These are phyloP conservation scores for Phrynosoma platyrhinos DNA, from an alignment of 2,113 vertebrate genomes.

Conservation along the genomic window DNA sequence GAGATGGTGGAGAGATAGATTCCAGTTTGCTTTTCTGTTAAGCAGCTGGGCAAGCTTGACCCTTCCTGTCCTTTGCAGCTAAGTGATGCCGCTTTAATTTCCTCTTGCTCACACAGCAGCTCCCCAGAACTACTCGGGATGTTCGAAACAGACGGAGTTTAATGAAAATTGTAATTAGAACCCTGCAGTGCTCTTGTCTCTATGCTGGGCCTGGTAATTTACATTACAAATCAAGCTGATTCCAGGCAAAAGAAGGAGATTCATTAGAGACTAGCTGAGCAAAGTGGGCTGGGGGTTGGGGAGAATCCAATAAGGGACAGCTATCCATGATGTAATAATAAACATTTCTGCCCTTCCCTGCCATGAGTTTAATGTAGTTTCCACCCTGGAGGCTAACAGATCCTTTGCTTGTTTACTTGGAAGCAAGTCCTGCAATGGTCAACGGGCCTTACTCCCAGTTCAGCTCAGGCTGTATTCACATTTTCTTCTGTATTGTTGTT, in stretches of 20 bases:
- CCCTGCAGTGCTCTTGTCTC: slow-evolving; percentile 68
- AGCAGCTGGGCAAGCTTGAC: slow-evolving; percentile 46
- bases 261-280: slow-evolving; percentile 47
- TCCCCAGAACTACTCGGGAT: slow-evolving; percentile 69
- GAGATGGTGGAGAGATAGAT: not conserved
- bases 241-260: slow-evolving; percentile 54
- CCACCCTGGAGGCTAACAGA: not conserved
- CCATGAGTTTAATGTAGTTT: not conserved
- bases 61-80: slow-evolving; percentile 45
- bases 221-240: slow-evolving; percentile 72
- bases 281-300: slow-evolving; percentile 11
- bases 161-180: slow-evolving; percentile 78
- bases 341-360: not conserved
- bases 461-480: too few relatives aligned
- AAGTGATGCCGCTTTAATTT: slow-evolving; percentile 62
- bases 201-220: slow-evolving; percentile 66
- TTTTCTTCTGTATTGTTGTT: too few relatives aligned
- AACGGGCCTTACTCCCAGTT: too few relatives aligned
- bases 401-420: not conserved
- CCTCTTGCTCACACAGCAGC: slow-evolving; percentile 61
- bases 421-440: too few relatives aligned
- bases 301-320: slow-evolving; percentile 32
- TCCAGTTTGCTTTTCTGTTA: slow-evolving; percentile 25
- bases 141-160: slow-evolving; percentile 76
- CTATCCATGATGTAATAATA: not conserved